Base-by-base conservation (phyloP, 2,888 invertebrate genomes). In the Ceramica pisi region DNA sequence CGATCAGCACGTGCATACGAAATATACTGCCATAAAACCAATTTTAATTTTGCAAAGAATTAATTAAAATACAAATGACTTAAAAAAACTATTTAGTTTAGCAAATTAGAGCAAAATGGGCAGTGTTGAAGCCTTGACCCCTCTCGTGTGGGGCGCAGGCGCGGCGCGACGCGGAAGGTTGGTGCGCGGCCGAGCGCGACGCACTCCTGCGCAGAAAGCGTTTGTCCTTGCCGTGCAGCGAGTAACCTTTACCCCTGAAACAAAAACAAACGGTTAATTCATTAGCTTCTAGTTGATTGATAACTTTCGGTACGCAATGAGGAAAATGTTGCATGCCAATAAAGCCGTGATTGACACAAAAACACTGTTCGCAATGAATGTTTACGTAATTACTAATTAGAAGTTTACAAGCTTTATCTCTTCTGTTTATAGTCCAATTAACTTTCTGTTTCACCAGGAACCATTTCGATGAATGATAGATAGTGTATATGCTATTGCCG, bases 141-240 rank as follows among this genome's bases (percentile, higher is more conserved):
- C 86, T 88, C 72, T 88, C 86, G 89, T 86, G 87, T 83, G 86
- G 83, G 64, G 81, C 75, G 77, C 84, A 83, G 85, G 85, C 86
- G 86, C 88, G 88, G 89, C 89, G 88, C 91, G 90, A 94, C 87
- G 93, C 95, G 95, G 95, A 96, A 96, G 95, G 89, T 88, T 90
- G 85, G 90, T 86, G 94, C 72, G 86, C 93, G 87, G 82, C 89
- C 93, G 89, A 92, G 91, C 93, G 92, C 84, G 90, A 92, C 93
- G 89, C 78, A 90, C 91, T 92, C 94, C 94, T 94, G 94, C 94
- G 94, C 94, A 94, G 95, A 95, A 94, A 95, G 93, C 90, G 93
- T 91, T 90, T 93, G 95, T 95, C 95, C 95, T 96, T 95, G 95
- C 85, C 86, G 82, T 83, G 89, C 88, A 89, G 88, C 88, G 85